A percentile compares a stretch with the other conserved stretches of the same genome.
phyloP scores from a whole-genome alignment of 2,888 invertebrate genomes.

The Erebia ligea region DNA sequence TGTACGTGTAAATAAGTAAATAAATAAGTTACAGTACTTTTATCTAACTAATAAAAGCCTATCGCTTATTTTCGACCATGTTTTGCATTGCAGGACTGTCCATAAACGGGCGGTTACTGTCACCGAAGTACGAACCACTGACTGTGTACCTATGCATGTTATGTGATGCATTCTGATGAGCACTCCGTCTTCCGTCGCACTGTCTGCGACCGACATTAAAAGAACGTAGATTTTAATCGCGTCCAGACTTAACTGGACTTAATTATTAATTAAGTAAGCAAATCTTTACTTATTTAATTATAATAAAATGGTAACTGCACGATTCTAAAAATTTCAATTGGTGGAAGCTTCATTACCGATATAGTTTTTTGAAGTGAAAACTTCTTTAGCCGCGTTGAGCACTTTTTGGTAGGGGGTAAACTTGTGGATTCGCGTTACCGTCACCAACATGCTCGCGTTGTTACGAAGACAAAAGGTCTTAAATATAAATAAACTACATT shows the following conservation, averaged over 20 bases:
- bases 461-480: too few species aligned
- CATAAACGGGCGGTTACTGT: slow-evolving; percentile 24
- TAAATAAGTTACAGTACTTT: not conserved
- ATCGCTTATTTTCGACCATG: slow-evolving; percentile 16
- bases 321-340: too few species aligned
- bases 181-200: not conserved
- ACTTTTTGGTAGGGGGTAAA: too few species aligned
- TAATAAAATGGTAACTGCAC: not conserved
- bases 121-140: slow-evolving; percentile 27
- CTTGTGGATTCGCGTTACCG: too few species aligned
- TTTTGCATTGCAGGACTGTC: slow-evolving; percentile 22
- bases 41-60: not conserved
- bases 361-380: too few species aligned
- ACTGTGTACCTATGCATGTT: slow-evolving; percentile 34
- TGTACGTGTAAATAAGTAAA: not conserved
- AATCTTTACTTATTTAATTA: not conserved
- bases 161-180: slow-evolving; percentile 38
- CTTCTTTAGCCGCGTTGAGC: too few species aligned
- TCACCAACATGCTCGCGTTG: too few species aligned
- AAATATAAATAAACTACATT: too few species aligned
- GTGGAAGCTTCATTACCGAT: too few species aligned
- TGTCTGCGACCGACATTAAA: slow-evolving; percentile 45
- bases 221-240: not conserved
- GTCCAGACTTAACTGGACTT: not conserved
- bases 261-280: not conserved